Evolutionary conservation across 2,113 vertebrate species (phyloP).

Genomic region (Microtus richardsoni): DNA sequence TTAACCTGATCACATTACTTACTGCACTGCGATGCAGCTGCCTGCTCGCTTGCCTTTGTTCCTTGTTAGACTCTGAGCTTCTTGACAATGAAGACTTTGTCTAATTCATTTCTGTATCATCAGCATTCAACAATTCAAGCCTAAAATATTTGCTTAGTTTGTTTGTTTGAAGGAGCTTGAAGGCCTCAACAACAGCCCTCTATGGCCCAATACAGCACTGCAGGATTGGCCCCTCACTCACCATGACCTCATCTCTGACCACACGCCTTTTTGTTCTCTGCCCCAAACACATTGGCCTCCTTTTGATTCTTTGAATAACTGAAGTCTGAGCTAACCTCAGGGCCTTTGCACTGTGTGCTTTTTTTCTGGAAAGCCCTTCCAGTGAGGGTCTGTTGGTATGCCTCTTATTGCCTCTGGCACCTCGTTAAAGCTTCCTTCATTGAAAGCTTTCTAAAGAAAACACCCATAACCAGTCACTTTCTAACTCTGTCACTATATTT

Average conservation of each 20-base stretch:
- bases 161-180: not conserved
- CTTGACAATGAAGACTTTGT: not conserved
- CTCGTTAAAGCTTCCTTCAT: not conserved
- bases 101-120: not conserved
- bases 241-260: not conserved
- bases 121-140: not conserved
- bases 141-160: conserved; percentile 26
- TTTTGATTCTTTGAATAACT: not conserved
- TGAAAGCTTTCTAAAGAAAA: not conserved
- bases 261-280: not conserved
- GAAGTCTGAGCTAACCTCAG: too few species aligned
- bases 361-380: not conserved
- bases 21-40: not conserved
- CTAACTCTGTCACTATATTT: not conserved
- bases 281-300: not conserved
- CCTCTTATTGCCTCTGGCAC: not conserved
- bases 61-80: not conserved
- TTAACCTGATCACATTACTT: not conserved
- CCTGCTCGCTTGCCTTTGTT: conserved; percentile 20
- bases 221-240: not conserved
- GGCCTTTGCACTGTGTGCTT: not conserved
- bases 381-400: not conserved
- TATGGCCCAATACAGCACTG: not conserved
- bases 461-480: not conserved
- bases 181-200: not conserved